Base-by-base conservation (phyloP, 2,888 invertebrate species). In the Autographa gamma region DNA sequence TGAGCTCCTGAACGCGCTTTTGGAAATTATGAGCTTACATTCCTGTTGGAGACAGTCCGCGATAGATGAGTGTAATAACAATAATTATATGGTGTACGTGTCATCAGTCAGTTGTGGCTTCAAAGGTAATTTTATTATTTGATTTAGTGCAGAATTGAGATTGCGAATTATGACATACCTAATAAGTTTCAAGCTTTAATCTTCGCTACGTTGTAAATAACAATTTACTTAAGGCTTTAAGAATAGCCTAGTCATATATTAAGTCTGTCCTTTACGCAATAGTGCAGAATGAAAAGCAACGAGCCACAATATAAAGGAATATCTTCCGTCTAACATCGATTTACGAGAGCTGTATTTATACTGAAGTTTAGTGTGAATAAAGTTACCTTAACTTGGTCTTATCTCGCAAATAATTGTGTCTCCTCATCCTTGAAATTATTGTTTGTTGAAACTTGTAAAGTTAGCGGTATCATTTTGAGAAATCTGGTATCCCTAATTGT, bases 1-100 rank as follows among this genome's bases (percentile, higher is more conserved):
- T 83, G 79, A 79, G 71, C 81, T 69, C 76, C 63, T 78, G 78
- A 80, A 83, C 64, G 70, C 63, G 71, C 70, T 80, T 80, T 70
- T 66, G 71, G 58, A 76, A 83, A 72, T 68, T 83, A 82, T 83
- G 76, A 71, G 74, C 78, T 76, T 78, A 71, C 78, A 81, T 80
- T 78, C 74, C 73, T 70, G 69, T 71, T 78, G 71, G 74, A 74
- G 62, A 75, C 71, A 72, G 66, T 72, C 56, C 14, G 66, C 63
- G 71, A 82, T 83, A 65, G 74, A 83, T 81, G 74, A 62, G 43
- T 32, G 71, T 79, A 79, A 79, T 79, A 79, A 63, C 60, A 62
- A 67, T 79, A 75, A 68, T 69, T 69, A 63, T 71, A 34, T 63
- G 66, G 52, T 77, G 58, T 59, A 60, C 75, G 34, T 48, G 63